A percentile compares a stretch with the other conserved stretches of the same genome.
These are phyloP conservation scores for Ophion ventricosus DNA, from an alignment of 2,888 invertebrate species.

Conservation along the genomic window DNA sequence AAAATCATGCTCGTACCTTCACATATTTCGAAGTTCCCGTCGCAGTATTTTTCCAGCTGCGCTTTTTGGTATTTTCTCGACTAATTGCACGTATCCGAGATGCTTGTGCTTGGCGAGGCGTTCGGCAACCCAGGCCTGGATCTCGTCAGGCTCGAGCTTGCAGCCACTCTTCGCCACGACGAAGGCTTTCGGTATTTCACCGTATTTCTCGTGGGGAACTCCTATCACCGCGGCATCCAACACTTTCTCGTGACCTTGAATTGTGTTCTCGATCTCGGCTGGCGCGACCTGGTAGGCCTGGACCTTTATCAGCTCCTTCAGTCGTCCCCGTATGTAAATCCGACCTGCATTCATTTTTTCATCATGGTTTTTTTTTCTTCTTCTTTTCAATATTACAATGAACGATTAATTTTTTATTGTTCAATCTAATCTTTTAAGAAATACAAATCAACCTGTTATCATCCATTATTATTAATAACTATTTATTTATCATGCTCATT, in stretches of 20 bases:
- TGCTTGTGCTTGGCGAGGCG: slow-evolving; percentile 90
- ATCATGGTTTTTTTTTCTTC: neutral
- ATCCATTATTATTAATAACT: no score
- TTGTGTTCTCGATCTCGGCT: slow-evolving; percentile 91
- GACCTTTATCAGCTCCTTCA: slow-evolving; percentile 94
- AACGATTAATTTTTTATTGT: neutral
- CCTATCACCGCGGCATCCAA: slow-evolving; percentile 93
- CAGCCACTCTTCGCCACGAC: slow-evolving; percentile 85
- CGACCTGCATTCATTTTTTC: slow-evolving; percentile 67
- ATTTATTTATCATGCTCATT: no score
- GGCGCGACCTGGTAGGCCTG: slow-evolving; percentile 91
- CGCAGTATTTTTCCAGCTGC: slow-evolving; percentile 91
- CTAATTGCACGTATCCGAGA: slow-evolving; percentile 88
- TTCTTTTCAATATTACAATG: neutral
- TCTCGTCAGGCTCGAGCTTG: slow-evolving; percentile 84
- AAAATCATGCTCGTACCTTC: slow-evolving; percentile 1
- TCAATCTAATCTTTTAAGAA: no score
- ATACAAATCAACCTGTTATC: no score
- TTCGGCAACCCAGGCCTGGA: slow-evolving; percentile 86
- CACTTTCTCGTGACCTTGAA: slow-evolving; percentile 88
- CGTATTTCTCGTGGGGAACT: slow-evolving; percentile 87
- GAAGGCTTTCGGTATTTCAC: slow-evolving; percentile 90
- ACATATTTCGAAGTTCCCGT: slow-evolving; percentile 83
- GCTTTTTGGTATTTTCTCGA: slow-evolving; percentile 90
- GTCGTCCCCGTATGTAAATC: slow-evolving; percentile 89